Conservation (phyloP, 2,113 vertebrate species). For the Hypocryptadius cinnamomeus region DNA sequence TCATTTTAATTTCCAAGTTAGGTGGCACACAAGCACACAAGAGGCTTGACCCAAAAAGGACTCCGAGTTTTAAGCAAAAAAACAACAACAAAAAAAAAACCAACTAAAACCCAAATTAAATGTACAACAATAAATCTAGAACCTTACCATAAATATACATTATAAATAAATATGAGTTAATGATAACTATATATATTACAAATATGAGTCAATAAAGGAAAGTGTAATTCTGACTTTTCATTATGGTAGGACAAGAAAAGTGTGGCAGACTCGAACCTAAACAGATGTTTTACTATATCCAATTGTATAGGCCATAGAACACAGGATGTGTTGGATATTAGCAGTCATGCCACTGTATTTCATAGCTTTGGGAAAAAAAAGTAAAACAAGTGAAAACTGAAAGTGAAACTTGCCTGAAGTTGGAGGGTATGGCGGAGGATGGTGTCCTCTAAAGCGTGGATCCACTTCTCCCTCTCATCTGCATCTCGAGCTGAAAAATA, state of each 20-base stretch:
- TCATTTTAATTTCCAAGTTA: background rate
- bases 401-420: conserved; percentile 77
- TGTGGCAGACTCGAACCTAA: background rate
- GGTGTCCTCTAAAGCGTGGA: conserved; percentile 97
- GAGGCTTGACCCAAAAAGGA: background rate
- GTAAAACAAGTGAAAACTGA: background rate
- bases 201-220: background rate
- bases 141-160: background rate
- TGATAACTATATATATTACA: background rate
- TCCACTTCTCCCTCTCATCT: conserved; percentile 99
- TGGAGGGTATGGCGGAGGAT: conserved; percentile 97
- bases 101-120: background rate
- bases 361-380: background rate
- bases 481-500: conserved; percentile 89
- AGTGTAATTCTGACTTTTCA: background rate
- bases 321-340: background rate
- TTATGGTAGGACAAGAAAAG: background rate
- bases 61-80: background rate
- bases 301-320: background rate
- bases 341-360: background rate
- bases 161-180: background rate
- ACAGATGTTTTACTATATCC: background rate
- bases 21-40: background rate
- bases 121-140: background rate
- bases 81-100: background rate